Evolutionary conservation across 1,140 invertebrate species (phyloP).

Genomic region (Notospermus geniculatus): DNA sequence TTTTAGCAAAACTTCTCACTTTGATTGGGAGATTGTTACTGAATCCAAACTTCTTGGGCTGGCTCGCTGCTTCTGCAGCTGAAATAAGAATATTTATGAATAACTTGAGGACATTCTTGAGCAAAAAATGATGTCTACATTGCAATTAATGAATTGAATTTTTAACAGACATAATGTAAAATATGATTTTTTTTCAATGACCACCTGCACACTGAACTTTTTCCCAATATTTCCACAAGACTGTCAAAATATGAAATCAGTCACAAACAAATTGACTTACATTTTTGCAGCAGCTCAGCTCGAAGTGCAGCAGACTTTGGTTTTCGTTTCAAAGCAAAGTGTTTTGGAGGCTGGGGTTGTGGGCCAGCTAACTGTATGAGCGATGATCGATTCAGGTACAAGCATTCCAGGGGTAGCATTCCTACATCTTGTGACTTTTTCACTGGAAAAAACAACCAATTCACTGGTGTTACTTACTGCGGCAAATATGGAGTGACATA

Average conservation of each 20-base stretch:
- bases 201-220: too few relatives aligned
- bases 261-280: conserved; percentile 39
- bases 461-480: conserved; percentile 9
- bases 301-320: conserved; percentile 89
- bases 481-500: too few relatives aligned
- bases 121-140: too few relatives aligned
- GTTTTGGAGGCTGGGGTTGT: conserved; percentile 66
- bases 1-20: conserved; percentile 89
- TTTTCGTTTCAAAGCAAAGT: conserved; percentile 92
- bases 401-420: conserved; percentile 91
- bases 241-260: too few relatives aligned
- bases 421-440: conserved; percentile 79
- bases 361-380: conserved; percentile 78
- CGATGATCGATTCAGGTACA: conserved; percentile 92
- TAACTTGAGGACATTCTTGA: too few relatives aligned
- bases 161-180: too few relatives aligned
- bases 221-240: too few relatives aligned
- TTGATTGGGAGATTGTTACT: conserved; percentile 74
- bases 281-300: conserved; percentile 87
- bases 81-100: conserved; percentile 30
- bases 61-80: conserved; percentile 76
- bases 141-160: too few relatives aligned
- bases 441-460: conserved; percentile 46
- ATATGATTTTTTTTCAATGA: too few relatives aligned
- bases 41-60: conserved; percentile 61